These are phyloP conservation scores for Muscina levida DNA, from an alignment of 2,888 invertebrate species.

Conservation along the genomic window DNA sequence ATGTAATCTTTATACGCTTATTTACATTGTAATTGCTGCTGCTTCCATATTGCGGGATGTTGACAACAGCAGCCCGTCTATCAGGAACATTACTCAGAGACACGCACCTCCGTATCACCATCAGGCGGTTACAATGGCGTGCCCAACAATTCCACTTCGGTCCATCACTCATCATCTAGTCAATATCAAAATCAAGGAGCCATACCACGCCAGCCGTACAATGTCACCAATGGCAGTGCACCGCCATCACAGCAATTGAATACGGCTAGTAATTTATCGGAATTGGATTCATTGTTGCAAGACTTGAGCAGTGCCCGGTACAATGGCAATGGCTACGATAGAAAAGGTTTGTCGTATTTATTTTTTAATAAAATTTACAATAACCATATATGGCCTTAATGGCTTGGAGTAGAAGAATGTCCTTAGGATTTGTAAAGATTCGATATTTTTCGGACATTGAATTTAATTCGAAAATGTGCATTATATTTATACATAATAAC, in stretches of 20 bases:
- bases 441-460: no score
- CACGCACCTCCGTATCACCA: conserved; percentile 72
- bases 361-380: no score
- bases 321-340: conserved; percentile 78
- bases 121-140: conserved; percentile 65
- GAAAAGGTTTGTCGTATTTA: conserved; percentile 78
- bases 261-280: conserved; percentile 88
- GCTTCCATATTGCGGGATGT: conserved; percentile 16
- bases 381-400: no score
- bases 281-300: conserved; percentile 93
- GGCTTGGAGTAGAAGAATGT: no score
- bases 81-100: conserved; percentile 78
- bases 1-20: conserved; percentile 44
- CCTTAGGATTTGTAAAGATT: no score
- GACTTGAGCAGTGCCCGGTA: conserved; percentile 92
- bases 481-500: background rate
- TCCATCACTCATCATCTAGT: conserved; percentile 61
- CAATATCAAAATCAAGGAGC: conserved; percentile 76
- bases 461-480: no score
- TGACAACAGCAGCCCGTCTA: conserved; percentile 71
- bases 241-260: conserved; percentile 66
- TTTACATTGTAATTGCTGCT: conserved; percentile 33
- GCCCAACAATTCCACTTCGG: conserved; percentile 34
- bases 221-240: conserved; percentile 61
- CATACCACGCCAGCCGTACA: conserved; percentile 71